These are phyloP conservation scores for Tetrax tetrax DNA, from an alignment of 2,113 vertebrate species.

Conservation along the genomic window DNA sequence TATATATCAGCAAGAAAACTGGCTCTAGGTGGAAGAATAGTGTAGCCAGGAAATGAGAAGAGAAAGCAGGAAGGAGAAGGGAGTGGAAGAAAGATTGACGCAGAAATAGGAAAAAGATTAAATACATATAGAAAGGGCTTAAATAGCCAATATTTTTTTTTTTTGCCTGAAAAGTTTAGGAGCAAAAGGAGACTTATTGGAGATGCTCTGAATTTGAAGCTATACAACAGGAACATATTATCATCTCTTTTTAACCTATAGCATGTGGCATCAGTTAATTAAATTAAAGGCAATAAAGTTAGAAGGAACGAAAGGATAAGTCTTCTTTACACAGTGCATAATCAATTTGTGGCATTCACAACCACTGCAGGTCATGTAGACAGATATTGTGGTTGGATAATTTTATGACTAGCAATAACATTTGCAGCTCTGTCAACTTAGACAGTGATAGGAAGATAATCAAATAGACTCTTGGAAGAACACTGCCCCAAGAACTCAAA, in stretches of 20 bases:
- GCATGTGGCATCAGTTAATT: background rate
- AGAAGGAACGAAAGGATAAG: background rate
- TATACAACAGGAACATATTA: background rate
- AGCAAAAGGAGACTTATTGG: background rate
- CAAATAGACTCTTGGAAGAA: background rate
- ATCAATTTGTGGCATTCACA: slow-evolving; percentile 26
- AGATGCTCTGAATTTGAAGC: background rate
- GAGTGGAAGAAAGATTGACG: background rate
- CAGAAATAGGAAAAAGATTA: background rate
- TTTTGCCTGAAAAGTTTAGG: background rate
- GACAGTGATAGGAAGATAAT: background rate
- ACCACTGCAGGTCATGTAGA: background rate
- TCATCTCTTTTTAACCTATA: background rate
- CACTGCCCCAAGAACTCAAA: slow-evolving; percentile 18
- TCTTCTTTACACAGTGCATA: background rate
- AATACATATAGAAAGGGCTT: background rate
- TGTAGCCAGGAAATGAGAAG: background rate
- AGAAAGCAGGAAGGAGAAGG: background rate
- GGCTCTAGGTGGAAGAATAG: background rate
- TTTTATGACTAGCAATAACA: slow-evolving; percentile 50
- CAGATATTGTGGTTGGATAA: slow-evolving; percentile 14
- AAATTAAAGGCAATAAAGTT: slow-evolving; percentile 42
- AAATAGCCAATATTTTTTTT: background rate
- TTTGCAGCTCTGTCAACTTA: slow-evolving; percentile 35
- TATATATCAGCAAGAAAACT: background rate